Conservation (phyloP, 2,113 vertebrate genomes). For the Crotophaga sulcirostris region DNA sequence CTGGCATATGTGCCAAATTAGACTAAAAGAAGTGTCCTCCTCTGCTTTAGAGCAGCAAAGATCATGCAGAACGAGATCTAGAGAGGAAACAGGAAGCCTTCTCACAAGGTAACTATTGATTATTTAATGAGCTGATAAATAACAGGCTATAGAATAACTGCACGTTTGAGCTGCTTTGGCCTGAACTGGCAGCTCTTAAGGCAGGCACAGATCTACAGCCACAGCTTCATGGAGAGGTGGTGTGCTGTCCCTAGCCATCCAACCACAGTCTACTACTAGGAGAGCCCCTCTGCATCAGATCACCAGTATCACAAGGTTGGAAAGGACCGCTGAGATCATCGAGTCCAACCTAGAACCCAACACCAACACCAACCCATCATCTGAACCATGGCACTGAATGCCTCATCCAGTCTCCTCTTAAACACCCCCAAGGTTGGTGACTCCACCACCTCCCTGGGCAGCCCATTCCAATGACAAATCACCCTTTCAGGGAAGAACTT, state of each 20-base stretch:
- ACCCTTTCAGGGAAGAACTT: no score
- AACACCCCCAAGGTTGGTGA: no score
- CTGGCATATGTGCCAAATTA: background rate
- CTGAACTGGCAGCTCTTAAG: background rate
- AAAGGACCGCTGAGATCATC: no score
- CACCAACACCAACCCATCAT: no score
- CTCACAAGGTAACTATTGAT: background rate
- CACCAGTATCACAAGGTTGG: no score
- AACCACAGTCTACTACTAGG: accelerated
- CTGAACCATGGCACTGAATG: no score
- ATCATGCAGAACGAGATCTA: background rate
- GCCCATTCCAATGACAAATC: no score
- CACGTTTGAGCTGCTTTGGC: background rate
- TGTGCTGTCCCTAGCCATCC: background rate
- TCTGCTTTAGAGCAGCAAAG: background rate
- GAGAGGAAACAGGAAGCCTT: background rate
- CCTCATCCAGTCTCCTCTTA: no score
- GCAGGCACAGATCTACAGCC: background rate
- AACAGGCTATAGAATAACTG: background rate
- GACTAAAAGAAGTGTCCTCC: background rate
- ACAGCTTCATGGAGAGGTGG: accelerated
- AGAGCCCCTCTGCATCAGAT: background rate
- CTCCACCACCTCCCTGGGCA: no score
- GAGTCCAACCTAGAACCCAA: no score
- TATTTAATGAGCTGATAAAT: slow-evolving; percentile 5